Evolutionary conservation across 2,888 invertebrate species (phyloP).

Genomic region (Dexiosoma caninum): DNA sequence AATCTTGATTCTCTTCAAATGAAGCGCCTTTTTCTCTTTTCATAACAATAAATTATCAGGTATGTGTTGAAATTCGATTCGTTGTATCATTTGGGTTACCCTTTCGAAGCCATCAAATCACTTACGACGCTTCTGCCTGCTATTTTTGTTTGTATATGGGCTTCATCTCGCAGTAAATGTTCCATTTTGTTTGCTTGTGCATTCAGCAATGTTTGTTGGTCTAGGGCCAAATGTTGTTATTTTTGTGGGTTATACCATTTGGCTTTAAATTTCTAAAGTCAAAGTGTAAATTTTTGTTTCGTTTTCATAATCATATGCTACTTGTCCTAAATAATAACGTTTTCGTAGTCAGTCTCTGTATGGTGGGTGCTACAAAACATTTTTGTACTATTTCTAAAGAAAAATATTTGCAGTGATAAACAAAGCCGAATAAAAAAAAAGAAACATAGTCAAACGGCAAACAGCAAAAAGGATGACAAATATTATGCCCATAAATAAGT

Average conservation of each 20-base stretch:
- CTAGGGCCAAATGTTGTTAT: conserved; percentile 56
- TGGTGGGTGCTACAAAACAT: conserved; percentile 1
- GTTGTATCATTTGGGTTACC: too few species aligned
- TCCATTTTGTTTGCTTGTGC: conserved; percentile 25
- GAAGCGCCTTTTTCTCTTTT: too few species aligned
- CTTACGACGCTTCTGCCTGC: conserved; percentile 1
- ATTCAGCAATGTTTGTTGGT: conserved; percentile 56
- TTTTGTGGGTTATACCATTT: conserved; percentile 59
- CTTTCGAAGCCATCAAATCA: neutral
- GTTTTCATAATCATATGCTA: conserved; percentile 23
- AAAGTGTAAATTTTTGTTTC: conserved; percentile 56
- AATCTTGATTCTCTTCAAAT: too few species aligned
- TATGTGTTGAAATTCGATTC: too few species aligned
- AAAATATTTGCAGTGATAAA: conserved; percentile 25
- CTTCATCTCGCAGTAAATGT: conserved; percentile 30
- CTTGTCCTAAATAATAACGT: conserved; percentile 13
- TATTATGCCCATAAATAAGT: conserved; percentile 34
- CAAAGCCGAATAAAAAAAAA: neutral
- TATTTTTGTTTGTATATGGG: conserved; percentile 14
- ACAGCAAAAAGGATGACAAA: conserved; percentile 44
- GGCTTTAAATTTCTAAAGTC: conserved; percentile 58
- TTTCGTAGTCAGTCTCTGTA: neutral
- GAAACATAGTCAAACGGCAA: neutral
- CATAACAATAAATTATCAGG: too few species aligned
- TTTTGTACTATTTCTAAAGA: conserved; percentile 19